These are phyloP conservation scores for Ceratosolen fusciceps DNA, from an alignment of 1,140 invertebrate species.

Conservation along the genomic window DNA sequence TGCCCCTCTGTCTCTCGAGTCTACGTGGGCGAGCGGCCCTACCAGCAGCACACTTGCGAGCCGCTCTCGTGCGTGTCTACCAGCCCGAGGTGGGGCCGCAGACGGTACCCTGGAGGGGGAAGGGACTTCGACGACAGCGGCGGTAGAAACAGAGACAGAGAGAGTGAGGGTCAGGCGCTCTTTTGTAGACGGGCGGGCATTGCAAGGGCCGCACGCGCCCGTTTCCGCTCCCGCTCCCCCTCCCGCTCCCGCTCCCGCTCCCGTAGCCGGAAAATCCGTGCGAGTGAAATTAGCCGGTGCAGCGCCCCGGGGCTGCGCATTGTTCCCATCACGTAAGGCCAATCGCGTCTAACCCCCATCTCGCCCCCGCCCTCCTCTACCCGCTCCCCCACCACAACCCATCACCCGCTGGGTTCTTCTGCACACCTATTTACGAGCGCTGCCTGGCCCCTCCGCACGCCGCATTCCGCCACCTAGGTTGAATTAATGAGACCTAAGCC, in stretches of 20 bases:
- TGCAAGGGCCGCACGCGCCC: background rate
- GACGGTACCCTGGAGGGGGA: too few species aligned
- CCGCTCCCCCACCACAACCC: too few species aligned
- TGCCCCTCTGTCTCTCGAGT: too few species aligned
- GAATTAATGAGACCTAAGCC: too few species aligned
- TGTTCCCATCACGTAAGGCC: conserved; percentile 29
- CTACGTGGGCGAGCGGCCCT: conserved; percentile 36
- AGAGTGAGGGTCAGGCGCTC: conserved; percentile 7
- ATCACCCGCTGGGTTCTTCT: too few species aligned
- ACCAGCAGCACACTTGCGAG: background rate
- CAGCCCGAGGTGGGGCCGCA: conserved; percentile 11
- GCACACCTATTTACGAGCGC: conserved; percentile 3
- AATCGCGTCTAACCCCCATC: too few species aligned
- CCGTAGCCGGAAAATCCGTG: background rate
- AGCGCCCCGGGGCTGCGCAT: background rate
- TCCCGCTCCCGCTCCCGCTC: background rate
- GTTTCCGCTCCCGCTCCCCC: background rate
- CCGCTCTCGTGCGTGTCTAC: conserved; percentile 7
- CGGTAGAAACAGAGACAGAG: conserved; percentile 1
- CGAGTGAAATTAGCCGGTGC: background rate
- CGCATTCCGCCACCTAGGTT: too few species aligned
- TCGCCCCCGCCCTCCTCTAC: too few species aligned
- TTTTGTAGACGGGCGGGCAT: background rate
- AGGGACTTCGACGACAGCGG: background rate
- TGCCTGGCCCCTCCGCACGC: too few species aligned